phyloP scores from a whole-genome alignment of 2,888 invertebrate species.

The Napeogenes sylphis region DNA sequence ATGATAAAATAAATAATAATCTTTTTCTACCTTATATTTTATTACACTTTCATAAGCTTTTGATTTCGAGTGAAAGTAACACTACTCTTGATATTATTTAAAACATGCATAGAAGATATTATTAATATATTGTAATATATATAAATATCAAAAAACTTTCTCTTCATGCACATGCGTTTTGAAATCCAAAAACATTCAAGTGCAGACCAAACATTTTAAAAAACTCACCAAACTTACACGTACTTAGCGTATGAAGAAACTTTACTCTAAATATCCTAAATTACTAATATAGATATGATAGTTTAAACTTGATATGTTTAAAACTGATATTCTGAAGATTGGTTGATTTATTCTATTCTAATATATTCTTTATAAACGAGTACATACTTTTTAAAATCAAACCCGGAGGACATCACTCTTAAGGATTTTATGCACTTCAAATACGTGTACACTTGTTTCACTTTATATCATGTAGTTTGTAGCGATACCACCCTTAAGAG shows the following conservation, averaged over 20 bases:
- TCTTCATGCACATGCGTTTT: conserved; percentile 12
- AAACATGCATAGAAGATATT: too few relatives aligned
- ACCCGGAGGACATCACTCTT: conserved; percentile 70
- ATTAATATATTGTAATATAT: too few relatives aligned
- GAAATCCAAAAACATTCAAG: not conserved
- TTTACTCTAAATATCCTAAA: conserved; percentile 12
- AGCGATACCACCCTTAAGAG: conserved; percentile 61
- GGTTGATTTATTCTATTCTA: conserved; percentile 65
- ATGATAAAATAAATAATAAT: too few relatives aligned
- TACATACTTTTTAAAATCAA: conserved; percentile 15
- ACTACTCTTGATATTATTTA: too few relatives aligned
- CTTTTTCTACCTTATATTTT: too few relatives aligned
- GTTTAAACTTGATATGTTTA: conserved; percentile 68
- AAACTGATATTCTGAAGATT: conserved; percentile 76
- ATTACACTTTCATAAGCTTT: too few relatives aligned
- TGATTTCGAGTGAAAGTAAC: too few relatives aligned
- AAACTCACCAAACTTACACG: not conserved
- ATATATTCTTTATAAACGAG: conserved; percentile 8
- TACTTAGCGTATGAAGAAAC: conserved; percentile 9
- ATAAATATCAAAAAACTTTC: conserved; percentile 1
- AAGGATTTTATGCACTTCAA: conserved; percentile 39
- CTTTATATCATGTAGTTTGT: conserved; percentile 31
- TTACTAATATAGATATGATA: conserved; percentile 48
- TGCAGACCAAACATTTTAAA: not conserved
- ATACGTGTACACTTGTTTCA: conserved; percentile 24